Conservation (phyloP, 2,888 invertebrate species). For the Drosophila niveifrons region DNA sequence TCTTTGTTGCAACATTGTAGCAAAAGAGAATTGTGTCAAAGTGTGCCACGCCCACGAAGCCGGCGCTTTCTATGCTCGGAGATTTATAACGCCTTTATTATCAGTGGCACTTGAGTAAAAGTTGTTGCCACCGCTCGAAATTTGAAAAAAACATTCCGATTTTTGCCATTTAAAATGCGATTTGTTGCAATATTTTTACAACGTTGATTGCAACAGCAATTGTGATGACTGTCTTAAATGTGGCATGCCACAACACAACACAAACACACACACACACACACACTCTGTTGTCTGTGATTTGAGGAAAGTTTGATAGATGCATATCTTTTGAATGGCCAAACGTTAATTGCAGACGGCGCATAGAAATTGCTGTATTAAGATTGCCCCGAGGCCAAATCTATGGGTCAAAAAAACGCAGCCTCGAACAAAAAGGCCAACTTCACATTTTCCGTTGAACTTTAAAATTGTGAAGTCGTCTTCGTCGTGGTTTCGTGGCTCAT, state of each 20-base stretch:
- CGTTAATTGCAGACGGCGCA: constrained; percentile 70
- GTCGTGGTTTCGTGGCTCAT: constrained; percentile 34
- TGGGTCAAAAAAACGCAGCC: constrained; percentile 29
- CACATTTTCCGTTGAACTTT: constrained; percentile 24
- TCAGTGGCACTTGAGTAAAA: constrained; percentile 45
- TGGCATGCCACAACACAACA: constrained; percentile 52
- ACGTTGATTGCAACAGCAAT: constrained; percentile 69
- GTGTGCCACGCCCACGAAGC: constrained; percentile 49
- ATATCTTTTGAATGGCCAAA: constrained; percentile 61
- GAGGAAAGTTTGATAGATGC: constrained; percentile 63
- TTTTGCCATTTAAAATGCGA: constrained; percentile 61
- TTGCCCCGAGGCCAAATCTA: constrained; percentile 44
- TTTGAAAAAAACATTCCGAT: constrained; percentile 12
- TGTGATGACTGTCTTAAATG: constrained; percentile 52
- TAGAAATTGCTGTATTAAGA: constrained; percentile 74
- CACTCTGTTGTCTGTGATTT: constrained; percentile 22
- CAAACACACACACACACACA: no score
- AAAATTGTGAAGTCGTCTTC: constrained; percentile 13
- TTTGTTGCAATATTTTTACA: constrained; percentile 62
- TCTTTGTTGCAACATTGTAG: constrained; percentile 20
- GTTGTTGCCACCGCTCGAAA: constrained; percentile 44
- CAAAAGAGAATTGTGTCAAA: constrained; percentile 56
- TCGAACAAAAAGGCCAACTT: constrained; percentile 3
- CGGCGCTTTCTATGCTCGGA: constrained; percentile 65
- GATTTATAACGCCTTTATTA: constrained; percentile 58